These are phyloP conservation scores for Eueremaeus valkanovi DNA, from an alignment of 2,888 invertebrate genomes.

Conservation along the genomic window DNA sequence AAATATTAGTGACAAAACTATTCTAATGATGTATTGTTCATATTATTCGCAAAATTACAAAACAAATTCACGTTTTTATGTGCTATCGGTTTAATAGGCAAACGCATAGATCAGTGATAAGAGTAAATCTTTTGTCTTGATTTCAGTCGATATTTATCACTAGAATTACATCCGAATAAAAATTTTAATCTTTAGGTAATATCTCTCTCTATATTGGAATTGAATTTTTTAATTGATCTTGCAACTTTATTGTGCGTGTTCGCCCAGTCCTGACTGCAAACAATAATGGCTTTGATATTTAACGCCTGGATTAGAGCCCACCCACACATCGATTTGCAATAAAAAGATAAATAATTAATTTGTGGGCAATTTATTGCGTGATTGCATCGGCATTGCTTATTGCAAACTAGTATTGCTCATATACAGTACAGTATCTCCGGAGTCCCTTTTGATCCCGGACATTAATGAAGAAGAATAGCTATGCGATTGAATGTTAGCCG, in stretches of 20 bases:
- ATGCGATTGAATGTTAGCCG: not conserved
- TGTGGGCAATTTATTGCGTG: constrained; percentile 31
- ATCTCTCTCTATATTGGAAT: not conserved
- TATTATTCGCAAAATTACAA: constrained; percentile 6
- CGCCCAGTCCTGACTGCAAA: constrained; percentile 1
- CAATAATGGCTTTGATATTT: constrained; percentile 1
- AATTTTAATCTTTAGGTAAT: not conserved
- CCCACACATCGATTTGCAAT: constrained; percentile 36
- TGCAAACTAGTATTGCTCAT: not conserved
- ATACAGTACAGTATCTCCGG: not conserved
- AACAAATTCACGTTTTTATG: constrained; percentile 29
- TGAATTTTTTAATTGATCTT: not conserved
- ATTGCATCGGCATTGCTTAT: constrained; percentile 19
- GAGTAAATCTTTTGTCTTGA: not conserved
- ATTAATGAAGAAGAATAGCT: not conserved
- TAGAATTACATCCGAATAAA: not conserved
- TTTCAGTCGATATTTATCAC: not conserved
- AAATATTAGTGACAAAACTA: not conserved
- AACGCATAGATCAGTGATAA: not conserved
- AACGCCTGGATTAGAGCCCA: constrained; percentile 17
- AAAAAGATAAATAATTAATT: constrained; percentile 28
- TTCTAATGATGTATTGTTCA: not conserved
- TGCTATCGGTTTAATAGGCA: constrained; percentile 4
- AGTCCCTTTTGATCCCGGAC: constrained; percentile 33
- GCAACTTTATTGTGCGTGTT: constrained; percentile 33